Evolutionary conservation across 2,113 vertebrate species (phyloP).

Genomic region (Oryzias celebensis): DNA sequence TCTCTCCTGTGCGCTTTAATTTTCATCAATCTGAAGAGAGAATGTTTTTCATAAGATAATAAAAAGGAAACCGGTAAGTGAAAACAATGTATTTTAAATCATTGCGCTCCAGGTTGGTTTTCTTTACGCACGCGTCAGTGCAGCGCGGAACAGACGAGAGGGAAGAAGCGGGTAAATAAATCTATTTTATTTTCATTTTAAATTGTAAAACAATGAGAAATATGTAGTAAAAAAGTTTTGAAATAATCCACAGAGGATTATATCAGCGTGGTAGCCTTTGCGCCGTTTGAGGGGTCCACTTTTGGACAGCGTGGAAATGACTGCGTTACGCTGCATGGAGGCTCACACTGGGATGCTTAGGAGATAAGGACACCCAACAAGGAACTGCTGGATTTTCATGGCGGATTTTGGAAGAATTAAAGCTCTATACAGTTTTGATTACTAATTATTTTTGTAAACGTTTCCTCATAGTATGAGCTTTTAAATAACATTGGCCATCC

Average conservation of each 20-base stretch:
- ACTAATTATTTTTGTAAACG: neutral
- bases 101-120: neutral
- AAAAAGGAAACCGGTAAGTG: conserved; percentile 37
- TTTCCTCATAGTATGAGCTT: neutral
- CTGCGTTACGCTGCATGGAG: neutral
- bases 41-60: neutral
- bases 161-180: neutral
- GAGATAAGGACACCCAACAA: no score
- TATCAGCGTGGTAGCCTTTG: conserved; percentile 10
- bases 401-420: neutral
- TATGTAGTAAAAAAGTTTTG: no score
- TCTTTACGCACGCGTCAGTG: conserved; percentile 41
- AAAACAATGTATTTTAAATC: neutral
- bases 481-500: no score
- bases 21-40: neutral
- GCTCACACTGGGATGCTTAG: neutral
- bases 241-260: conserved; percentile 1
- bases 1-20: neutral
- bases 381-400: neutral
- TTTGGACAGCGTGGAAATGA: neutral
- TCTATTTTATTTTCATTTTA: neutral
- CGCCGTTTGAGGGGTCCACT: neutral
- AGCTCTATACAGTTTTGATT: neutral
- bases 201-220: neutral
- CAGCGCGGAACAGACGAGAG: conserved; percentile 18